Conservation (phyloP, 2,797 vertebrate genomes). For the Glossophaga mutica region DNA sequence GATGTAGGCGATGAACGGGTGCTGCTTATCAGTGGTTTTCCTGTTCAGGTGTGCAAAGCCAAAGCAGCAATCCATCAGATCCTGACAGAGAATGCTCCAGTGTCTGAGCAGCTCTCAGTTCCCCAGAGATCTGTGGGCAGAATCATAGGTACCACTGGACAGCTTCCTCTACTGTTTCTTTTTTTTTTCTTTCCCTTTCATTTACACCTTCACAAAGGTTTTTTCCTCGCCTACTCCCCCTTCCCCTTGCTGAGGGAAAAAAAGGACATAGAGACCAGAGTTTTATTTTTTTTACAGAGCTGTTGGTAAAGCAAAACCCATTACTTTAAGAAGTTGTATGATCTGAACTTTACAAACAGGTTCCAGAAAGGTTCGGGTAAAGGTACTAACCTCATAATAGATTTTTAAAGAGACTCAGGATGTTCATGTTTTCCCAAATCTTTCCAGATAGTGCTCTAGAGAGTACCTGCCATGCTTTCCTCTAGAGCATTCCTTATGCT, state of each 20-base stretch:
- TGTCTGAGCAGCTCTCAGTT: constrained; percentile 85
- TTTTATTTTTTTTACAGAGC: constrained; percentile 6
- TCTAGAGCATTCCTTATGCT: neutral
- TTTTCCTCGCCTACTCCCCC: neutral
- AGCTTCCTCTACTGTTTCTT: neutral
- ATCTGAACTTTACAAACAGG: neutral
- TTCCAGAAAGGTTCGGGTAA: neutral
- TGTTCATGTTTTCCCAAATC: neutral
- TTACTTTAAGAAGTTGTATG: constrained; percentile 2
- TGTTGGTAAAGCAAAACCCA: neutral
- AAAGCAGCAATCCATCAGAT: constrained; percentile 87
- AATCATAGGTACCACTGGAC: constrained; percentile 88
- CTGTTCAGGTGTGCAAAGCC: constrained; percentile 87
- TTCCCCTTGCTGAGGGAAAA: neutral
- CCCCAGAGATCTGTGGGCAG: constrained; percentile 89
- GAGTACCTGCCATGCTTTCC: neutral
- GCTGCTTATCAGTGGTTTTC: constrained; percentile 89
- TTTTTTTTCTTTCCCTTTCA: constrained; percentile 3
- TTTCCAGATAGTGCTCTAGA: neutral
- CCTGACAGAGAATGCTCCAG: constrained; percentile 81
- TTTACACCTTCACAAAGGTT: neutral
- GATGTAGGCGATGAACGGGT: constrained; percentile 71
- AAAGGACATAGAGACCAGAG: neutral
- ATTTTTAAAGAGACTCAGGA: neutral
- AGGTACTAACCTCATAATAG: neutral